Evolutionary conservation across 1,140 invertebrate genomes (phyloP).

Genomic region (Drosophila teissieri): DNA sequence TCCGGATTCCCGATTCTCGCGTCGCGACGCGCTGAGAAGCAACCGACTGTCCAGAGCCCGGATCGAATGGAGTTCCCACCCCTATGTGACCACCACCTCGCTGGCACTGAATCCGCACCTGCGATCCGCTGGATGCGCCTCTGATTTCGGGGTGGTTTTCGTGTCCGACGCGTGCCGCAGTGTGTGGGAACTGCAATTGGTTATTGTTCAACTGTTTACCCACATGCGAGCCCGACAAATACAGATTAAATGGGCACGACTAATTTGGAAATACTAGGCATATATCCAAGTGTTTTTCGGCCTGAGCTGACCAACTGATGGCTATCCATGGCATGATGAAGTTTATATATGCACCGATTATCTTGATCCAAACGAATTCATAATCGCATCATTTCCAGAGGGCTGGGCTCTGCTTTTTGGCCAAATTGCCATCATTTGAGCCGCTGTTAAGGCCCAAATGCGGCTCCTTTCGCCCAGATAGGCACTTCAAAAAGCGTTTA

Average conservation of each 20-base stretch:
- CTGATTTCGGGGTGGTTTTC: conserved; percentile 46
- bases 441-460: conserved; percentile 35
- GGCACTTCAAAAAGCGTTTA: conserved; percentile 56
- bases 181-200: conserved; percentile 70
- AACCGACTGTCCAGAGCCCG: conserved; percentile 35
- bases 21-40: conserved; percentile 54
- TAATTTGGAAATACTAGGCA: too few relatives aligned
- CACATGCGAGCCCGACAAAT: conserved; percentile 35
- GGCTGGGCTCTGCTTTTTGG: conserved; percentile 28
- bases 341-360: too few relatives aligned
- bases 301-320: too few relatives aligned
- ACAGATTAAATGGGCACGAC: not conserved
- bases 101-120: conserved; percentile 45
- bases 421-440: conserved; percentile 63
- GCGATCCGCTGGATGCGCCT: conserved; percentile 28
- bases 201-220: conserved; percentile 67
- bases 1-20: conserved; percentile 28
- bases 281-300: not conserved
- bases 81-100: conserved; percentile 11
- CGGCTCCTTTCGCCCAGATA: conserved; percentile 40
- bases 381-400: conserved; percentile 49
- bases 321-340: too few relatives aligned
- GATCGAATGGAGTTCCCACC: conserved; percentile 31
- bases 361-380: conserved; percentile 4
- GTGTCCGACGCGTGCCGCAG: conserved; percentile 53